Evolutionary conservation across 1,140 invertebrate species (phyloP), one percentile per base, ranked within the genome.

Genomic region (Melitaea cinxia): DNA sequence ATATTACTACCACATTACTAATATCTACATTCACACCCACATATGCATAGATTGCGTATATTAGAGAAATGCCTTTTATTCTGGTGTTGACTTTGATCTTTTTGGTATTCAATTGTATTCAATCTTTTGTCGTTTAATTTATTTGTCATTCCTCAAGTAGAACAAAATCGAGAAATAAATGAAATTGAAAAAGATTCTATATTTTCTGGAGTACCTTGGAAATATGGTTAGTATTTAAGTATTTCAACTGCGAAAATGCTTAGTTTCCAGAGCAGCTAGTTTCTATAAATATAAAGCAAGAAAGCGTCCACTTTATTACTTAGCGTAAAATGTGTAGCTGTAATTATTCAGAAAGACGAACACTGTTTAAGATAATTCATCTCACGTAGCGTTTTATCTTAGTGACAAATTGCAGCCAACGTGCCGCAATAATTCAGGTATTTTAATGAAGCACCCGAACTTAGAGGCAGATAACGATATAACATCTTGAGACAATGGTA

Each of bases 321-420:
- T 57, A 24, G 55, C 14, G 37, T 14, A 65, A 65, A 67, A 73
- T n/a, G 2, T 65, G 61, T 70, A 70, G 68, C 72, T 65, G 68
- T 72, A 78, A 86, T 86, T 86, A 83, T 78, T 82, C 83, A 83
- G 67, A 68, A 85, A 83, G 80, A 80, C 69, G 72, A 81, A 83
- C 72, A 68, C 62, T 70, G 65, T 73, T 76, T 72, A 65, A 81
- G 78, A 84, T 82, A 83, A 83, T 82, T 83, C 78, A 70, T 74
- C 73, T 72, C 83, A 86, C 82, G 83, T 82, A 73, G 71, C 63
- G 50, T 71, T 73, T 82, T 86, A 86, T 86, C 82, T 82, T 58
- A 52, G 77, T 86, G 83, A 84, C 83, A 84, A 86, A 86, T 86
- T 86, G 76, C 72, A 68, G 69, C 62, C 66, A 70, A 68, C 73